Evolutionary conservation across 1,140 invertebrate species (phyloP).

Genomic region (Drosophila sproati): DNA sequence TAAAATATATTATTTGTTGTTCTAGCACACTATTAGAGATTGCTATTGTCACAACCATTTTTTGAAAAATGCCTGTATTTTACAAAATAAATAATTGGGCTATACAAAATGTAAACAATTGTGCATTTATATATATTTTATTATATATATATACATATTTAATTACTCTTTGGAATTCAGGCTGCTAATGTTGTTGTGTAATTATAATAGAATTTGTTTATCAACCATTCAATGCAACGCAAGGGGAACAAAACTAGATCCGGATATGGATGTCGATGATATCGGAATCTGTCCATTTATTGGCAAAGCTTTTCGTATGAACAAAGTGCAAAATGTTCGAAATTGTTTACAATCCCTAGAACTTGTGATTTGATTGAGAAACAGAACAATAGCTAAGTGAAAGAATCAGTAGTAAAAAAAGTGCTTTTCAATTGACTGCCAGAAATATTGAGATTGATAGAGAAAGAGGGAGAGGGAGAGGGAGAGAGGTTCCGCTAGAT

Average conservation of each 20-base stretch:
- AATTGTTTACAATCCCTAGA: constrained; percentile 70
- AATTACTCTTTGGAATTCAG: constrained; percentile 7
- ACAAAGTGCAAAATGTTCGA: constrained; percentile 67
- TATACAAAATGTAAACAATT: not conserved
- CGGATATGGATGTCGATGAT: constrained; percentile 39
- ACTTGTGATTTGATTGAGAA: constrained; percentile 65
- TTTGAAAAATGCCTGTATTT: not conserved
- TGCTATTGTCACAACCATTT: not conserved
- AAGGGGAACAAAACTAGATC: constrained; percentile 41
- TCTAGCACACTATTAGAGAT: constrained; percentile 3
- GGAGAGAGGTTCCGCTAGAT: not conserved
- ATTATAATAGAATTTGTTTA: constrained; percentile 44
- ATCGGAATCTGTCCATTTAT: constrained; percentile 41
- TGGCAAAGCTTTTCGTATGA: constrained; percentile 53
- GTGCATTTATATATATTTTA: no score
- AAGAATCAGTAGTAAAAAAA: constrained; percentile 20
- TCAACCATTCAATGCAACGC: constrained; percentile 15
- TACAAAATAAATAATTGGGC: not conserved
- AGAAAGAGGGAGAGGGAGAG: not conserved
- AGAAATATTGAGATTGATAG: not conserved
- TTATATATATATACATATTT: not conserved
- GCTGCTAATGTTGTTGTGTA: not conserved
- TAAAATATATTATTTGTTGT: not conserved
- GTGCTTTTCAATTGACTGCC: not conserved
- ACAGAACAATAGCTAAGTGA: constrained; percentile 12